These are phyloP conservation scores for Haliclona indistincta DNA, from an alignment of 37 sponge, comb jelly and placozoan species.

Conservation along the genomic window DNA sequence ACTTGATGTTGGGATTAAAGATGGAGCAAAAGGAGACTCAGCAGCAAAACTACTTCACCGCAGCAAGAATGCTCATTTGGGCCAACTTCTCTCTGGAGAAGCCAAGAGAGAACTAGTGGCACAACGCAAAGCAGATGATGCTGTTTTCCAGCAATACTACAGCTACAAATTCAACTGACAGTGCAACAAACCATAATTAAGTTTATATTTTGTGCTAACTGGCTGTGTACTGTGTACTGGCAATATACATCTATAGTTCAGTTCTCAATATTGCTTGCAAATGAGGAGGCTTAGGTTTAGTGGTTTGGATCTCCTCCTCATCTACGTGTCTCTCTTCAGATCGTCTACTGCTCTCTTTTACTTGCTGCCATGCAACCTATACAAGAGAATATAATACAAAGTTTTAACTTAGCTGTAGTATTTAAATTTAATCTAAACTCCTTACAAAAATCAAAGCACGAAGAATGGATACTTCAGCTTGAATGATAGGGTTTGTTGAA, in stretches of 20 bases:
- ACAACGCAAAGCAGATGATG: slow-evolving; percentile 69
- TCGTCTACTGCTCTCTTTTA: slow-evolving; percentile 27
- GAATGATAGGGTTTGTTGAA: slow-evolving; percentile 1
- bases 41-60: slow-evolving; percentile 73
- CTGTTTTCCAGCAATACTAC: slow-evolving; percentile 86
- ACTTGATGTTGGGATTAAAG: slow-evolving; percentile 65
- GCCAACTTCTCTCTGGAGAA: slow-evolving; percentile 72
- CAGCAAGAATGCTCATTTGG: slow-evolving; percentile 77
- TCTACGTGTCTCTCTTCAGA: too few relatives aligned
- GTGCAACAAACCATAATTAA: too few relatives aligned
- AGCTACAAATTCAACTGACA: slow-evolving; percentile 60
- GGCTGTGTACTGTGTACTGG: too few relatives aligned
- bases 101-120: slow-evolving; percentile 75
- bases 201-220: too few relatives aligned
- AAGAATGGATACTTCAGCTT: slow-evolving; percentile 15
- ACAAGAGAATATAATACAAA: not conserved
- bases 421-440: not conserved
- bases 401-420: not conserved
- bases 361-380: slow-evolving; percentile 54
- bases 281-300: too few relatives aligned
- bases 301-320: too few relatives aligned
- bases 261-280: too few relatives aligned
- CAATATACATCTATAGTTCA: too few relatives aligned
- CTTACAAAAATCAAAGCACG: slow-evolving; percentile 33
- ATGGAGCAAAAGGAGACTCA: slow-evolving; percentile 54